Evolutionary conservation across 2,888 invertebrate species (phyloP), one percentile per base, ranked within the genome.

Genomic region (Drepana falcataria): DNA sequence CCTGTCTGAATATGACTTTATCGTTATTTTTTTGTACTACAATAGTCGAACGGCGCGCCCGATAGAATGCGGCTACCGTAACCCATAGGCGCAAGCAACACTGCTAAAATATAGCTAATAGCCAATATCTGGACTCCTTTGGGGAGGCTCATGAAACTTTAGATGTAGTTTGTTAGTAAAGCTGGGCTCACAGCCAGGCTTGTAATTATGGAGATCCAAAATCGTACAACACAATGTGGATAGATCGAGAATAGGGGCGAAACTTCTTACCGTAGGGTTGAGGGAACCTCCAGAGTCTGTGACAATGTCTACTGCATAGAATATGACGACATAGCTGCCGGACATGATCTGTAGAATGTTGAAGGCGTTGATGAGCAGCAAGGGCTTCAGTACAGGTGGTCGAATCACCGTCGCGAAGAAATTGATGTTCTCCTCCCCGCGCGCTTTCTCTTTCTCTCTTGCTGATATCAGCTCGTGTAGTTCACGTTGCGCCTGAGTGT

Each of bases 291-390:
- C 92, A 55, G 92, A 85, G 55, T 93, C 93, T 4, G 91, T 83
- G 5, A 95, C 91, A 55, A 96, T 94, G 66, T 95, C 94, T 0
- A 95, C 94, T 0, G 95, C 95, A 73, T 96, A 96, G 83, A 95
- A 96, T 55, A 96, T 94, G 55, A 96, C 93, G 9, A 96, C 91
- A 71, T 95, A 96, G 33, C 95, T 95, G 52, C 96, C 96, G 3
- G 95, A 94, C 48, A 94, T 83, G 63, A 95, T 94, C 78, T 95
- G 95, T 59, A 95, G 89, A 64, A 94, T 80, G 75, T 95, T 94
- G 83, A 96, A 95, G 0, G 93, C 86, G 69, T 95, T 94, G 68
- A 95, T 94, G 49, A 96, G 94, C 6, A 94, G 79, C 54, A 96
- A 87, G 0, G 96, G 96, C 70, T 95, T 96, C 4, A 94, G 76